A percentile compares a stretch with the other conserved stretches of the same genome.
Evolutionary conservation across 2,797 vertebrate species (phyloP).

Genomic region (Meriones psammophilus): DNA sequence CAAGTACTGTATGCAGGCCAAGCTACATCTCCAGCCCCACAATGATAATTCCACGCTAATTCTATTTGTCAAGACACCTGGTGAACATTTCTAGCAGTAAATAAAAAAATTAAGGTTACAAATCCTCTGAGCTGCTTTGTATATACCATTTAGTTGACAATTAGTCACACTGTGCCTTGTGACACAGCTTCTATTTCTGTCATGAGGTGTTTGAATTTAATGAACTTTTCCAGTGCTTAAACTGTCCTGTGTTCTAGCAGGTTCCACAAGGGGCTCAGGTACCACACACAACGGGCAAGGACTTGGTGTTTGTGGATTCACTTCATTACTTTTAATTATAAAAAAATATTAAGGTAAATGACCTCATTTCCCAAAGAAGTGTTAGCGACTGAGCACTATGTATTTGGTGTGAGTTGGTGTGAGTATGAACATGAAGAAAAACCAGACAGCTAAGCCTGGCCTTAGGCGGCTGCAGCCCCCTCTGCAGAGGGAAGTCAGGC

Average conservation of each 20-base stretch:
- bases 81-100: neutral
- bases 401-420: neutral
- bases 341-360: neutral
- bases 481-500: neutral
- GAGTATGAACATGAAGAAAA: neutral
- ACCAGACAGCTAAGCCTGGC: neutral
- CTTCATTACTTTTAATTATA: neutral
- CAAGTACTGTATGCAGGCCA: neutral
- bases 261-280: neutral
- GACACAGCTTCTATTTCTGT: slow-evolving; percentile 29
- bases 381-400: neutral
- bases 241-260: neutral
- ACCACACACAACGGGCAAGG: neutral
- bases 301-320: neutral
- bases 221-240: slow-evolving; percentile 39
- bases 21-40: neutral
- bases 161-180: slow-evolving; percentile 10
- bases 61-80: neutral
- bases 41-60: neutral
- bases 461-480: neutral
- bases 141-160: neutral
- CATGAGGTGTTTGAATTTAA: slow-evolving; percentile 25
- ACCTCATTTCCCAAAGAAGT: neutral
- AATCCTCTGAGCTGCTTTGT: neutral
- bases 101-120: neutral